Percentiles rank a stretch among this genome's conserved stretches.
Conservation (phyloP, 2,797 vertebrate genomes). For the Emydoidea blandingii region DNA sequence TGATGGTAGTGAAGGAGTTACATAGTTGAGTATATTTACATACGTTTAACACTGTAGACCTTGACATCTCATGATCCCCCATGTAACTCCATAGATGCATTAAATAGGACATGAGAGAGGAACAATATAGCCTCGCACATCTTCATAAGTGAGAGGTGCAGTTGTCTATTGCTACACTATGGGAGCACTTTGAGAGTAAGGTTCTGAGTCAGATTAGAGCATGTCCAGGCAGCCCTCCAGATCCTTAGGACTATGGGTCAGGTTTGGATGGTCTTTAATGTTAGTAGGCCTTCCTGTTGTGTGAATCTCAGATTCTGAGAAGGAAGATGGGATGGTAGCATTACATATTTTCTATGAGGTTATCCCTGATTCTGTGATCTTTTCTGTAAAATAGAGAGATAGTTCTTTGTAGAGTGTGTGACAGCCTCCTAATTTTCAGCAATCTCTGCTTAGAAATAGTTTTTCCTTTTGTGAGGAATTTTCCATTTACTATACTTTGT, state of each 20-base stretch:
- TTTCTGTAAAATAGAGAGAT: background rate
- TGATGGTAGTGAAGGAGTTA: background rate
- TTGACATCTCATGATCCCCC: background rate
- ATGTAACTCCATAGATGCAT: background rate
- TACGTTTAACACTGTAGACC: background rate
- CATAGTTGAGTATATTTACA: accelerated
- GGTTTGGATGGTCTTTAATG: background rate
- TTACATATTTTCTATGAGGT: background rate
- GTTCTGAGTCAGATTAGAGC: background rate
- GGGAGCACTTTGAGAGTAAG: background rate
- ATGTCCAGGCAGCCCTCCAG: background rate
- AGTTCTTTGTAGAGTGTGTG: background rate
- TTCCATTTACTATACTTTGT: background rate
- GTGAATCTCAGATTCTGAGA: background rate
- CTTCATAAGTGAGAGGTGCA: background rate
- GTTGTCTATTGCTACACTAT: background rate
- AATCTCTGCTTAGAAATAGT: background rate
- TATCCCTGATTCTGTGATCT: background rate
- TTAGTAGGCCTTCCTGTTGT: background rate
- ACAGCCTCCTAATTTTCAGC: background rate
- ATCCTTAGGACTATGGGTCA: accelerated
- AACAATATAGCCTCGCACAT: background rate
- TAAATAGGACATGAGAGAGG: background rate
- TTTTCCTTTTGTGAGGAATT: background rate
- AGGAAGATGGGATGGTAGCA: background rate